Evolutionary conservation across 2,113 vertebrate species (phyloP).

Genomic region (Baryphthengus martii): DNA sequence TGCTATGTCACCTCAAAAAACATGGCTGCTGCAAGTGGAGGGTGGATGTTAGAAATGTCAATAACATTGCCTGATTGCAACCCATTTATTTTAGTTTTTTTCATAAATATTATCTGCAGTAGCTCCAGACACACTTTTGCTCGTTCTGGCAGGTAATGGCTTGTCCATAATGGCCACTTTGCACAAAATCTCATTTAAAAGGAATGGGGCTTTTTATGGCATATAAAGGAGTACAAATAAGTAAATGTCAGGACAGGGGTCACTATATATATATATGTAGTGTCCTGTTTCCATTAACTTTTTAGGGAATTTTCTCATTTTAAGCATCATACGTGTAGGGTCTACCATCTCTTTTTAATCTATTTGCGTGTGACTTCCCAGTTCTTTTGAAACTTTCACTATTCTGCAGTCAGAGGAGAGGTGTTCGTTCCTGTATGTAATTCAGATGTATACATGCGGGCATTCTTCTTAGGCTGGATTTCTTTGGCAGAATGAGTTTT

Average conservation of each 20-base stretch:
- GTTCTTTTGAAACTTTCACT: neutral
- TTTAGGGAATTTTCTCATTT: neutral
- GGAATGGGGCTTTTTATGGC: neutral
- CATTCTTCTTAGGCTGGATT: neutral
- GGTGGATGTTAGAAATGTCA: neutral
- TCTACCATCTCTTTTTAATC: neutral
- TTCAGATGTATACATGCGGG: neutral
- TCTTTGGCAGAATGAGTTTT: neutral
- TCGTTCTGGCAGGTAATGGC: neutral
- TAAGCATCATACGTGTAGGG: neutral
- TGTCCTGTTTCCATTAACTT: neutral
- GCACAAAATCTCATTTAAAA: neutral
- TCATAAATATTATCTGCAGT: neutral
- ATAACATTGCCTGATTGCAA: neutral
- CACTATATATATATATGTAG: neutral
- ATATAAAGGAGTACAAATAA: neutral
- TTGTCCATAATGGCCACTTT: neutral
- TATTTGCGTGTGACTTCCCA: neutral
- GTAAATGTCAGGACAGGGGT: neutral
- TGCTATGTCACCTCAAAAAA: neutral
- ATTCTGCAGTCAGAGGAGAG: neutral
- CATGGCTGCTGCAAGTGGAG: neutral
- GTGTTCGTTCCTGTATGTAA: neutral
- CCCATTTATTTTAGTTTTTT: neutral
- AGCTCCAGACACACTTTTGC: neutral